Evolutionary conservation across 1,140 invertebrate species (phyloP), one percentile per base, ranked within the genome.

Genomic region (Magallana ariakensis): DNA sequence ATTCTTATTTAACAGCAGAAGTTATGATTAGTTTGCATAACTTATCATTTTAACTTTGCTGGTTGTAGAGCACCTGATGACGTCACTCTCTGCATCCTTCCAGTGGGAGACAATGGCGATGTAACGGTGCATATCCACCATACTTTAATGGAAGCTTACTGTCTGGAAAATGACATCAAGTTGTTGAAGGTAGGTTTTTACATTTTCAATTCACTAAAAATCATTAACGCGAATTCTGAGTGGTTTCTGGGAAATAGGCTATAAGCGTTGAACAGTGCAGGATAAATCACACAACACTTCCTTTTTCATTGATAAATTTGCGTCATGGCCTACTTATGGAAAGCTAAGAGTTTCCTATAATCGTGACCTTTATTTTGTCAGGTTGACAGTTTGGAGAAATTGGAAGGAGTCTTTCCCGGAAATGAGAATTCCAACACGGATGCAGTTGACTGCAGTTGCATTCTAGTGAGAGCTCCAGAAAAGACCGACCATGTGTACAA

Each of bases 11-110:
- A 46, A 46, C 33, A 46, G 33, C 33, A 46, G 33, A 46, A 46
- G n/a, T 46, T 46, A 46, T 46, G 33, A 46, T 4, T 46, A 46
- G 33, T 46, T 46, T 46, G 33, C 33, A 46, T 46, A 46, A 46
- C 33, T 46, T 46, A 46, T 0, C 33, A 0, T 46, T 46, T 46
- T 46, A 46, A 46, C 33, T 46, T 46, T 46, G 33, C 33, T 46
- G 33, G 33, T 46, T 75, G 22, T 66, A 83, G 70, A n/a, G 46
- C 55, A 66, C 33, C 56, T 60, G 92, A 93, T 55, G 86, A 90
- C 10, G 92, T 94, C n/a, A 92, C 93, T 90, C 88, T 94, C 11
- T 94, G 93, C 86, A 85, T 94, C 15, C 86, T 94, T 13, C 93
- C 93, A 0, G 85, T 90, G 13, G 86, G 19, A 8, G 82, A 85